A percentile compares a stretch with the other conserved stretches of the same genome.
phyloP scores from a whole-genome alignment of 2,888 invertebrate genomes.

The Tenthredo notha region DNA sequence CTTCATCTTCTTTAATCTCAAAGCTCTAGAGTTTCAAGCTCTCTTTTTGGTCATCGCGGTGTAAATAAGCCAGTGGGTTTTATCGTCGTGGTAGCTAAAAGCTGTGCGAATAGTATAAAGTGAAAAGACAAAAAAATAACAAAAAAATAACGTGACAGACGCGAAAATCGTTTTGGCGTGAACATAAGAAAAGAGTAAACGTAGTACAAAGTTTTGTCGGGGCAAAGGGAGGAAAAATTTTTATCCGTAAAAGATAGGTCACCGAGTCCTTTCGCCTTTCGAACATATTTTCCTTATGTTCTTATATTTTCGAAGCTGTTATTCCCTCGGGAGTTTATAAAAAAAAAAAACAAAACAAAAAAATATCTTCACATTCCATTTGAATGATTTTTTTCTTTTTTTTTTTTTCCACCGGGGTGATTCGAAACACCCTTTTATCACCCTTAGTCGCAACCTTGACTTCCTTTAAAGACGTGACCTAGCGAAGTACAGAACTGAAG shows the following conservation, averaged over 20 bases:
- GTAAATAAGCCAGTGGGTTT: not conserved
- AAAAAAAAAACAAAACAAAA: too few relatives aligned
- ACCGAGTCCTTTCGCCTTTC: not conserved
- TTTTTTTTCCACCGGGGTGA: not conserved
- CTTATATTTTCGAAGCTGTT: not conserved
- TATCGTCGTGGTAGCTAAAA: not conserved
- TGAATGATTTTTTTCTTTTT: not conserved
- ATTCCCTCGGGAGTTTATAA: not conserved
- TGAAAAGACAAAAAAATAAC: not conserved
- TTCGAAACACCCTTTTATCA: not conserved
- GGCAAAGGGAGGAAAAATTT: not conserved
- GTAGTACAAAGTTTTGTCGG: not conserved
- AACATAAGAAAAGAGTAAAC: not conserved
- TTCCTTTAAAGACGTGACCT: not conserved
- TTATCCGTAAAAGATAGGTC: not conserved
- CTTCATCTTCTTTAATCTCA: not conserved
- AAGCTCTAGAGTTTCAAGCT: not conserved
- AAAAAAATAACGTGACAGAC: too few relatives aligned
- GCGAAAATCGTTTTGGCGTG: not conserved
- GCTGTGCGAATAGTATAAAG: too few relatives aligned
- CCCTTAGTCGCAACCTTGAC: conserved; percentile 25
- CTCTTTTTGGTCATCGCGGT: not conserved
- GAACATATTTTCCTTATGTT: not conserved
- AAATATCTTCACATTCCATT: not conserved
- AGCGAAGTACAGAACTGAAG: not conserved